These are phyloP conservation scores for Lasius platythorax DNA, from an alignment of 2,888 invertebrate genomes.

Conservation along the genomic window DNA sequence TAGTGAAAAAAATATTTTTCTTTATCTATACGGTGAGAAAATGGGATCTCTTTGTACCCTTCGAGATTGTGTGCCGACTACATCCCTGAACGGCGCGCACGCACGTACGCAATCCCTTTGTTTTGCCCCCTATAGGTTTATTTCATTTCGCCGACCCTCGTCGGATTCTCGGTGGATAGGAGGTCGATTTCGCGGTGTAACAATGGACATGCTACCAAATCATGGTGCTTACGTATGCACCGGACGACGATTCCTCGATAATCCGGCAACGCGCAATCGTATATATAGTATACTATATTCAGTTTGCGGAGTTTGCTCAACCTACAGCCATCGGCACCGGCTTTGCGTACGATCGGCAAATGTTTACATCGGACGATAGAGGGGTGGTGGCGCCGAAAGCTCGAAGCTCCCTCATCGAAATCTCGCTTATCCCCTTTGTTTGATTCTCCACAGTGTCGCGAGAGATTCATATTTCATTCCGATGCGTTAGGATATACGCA, in stretches of 20 bases:
- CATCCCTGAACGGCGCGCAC: conserved; percentile 24
- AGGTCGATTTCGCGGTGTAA: conserved; percentile 54
- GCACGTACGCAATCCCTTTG: conserved; percentile 47
- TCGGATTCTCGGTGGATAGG: conserved; percentile 14
- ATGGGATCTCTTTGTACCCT: background rate
- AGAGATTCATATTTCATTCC: conserved; percentile 28
- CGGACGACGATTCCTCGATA: conserved; percentile 62
- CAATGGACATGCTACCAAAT: conserved; percentile 53
- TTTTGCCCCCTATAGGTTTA: conserved; percentile 42
- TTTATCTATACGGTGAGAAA: background rate
- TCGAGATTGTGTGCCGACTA: conserved; percentile 7
- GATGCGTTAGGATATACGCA: background rate
- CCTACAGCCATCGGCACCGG: conserved; percentile 70
- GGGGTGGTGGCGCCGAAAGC: conserved; percentile 45
- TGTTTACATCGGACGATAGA: conserved; percentile 65
- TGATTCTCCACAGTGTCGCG: conserved; percentile 2
- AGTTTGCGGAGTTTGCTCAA: conserved; percentile 70
- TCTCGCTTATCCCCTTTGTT: conserved; percentile 48
- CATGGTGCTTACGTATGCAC: conserved; percentile 53
- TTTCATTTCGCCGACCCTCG: conserved; percentile 50
- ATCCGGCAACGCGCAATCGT: conserved; percentile 63
- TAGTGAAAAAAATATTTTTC: background rate
- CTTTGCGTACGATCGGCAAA: conserved; percentile 75
- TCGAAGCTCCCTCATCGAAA: conserved; percentile 34
- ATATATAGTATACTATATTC: conserved; percentile 30